Evolutionary conservation across 2,113 vertebrate genomes (phyloP), one percentile per base, ranked within the genome.

Genomic region (Eptatretus burgeri): DNA sequence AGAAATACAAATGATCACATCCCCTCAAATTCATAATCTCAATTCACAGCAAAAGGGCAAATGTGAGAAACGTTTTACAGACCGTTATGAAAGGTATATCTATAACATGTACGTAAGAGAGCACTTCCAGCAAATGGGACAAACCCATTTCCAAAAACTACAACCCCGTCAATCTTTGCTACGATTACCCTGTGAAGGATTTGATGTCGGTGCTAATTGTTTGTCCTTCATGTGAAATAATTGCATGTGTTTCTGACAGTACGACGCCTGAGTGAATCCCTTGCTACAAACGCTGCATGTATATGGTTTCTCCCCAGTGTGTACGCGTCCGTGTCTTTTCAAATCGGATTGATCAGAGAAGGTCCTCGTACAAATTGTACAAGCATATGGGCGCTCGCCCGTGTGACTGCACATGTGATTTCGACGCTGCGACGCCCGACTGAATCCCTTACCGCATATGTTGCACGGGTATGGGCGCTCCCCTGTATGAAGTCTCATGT

Each of bases 391-490:
- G 1, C 49, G 18, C 11, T 18, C 51, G 5, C 3, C 67, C 1
- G 65, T 66, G 63, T 68, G 67, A 49, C 56, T n/a, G 10, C 56
- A 20, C 56, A 13, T 60, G 56, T 60, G 56, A n/a, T 17, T n/a
- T 20, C 20, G n/a, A n/a, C n/a, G 56, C 56, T n/a, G 20, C n/a
- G n/a, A 20, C 56, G n/a, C 20, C 56, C n/a, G 12, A n/a, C n/a
- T 60, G 56, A 60, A 60, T n/a, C 56, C n/a, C n/a, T 20, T n/a
- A 20, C 56, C 56, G 56, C 56, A 60, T 20, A 17, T 20, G n/a
- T 60, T 60, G 56, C 56, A 60, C 10, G 56, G 56, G 56, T 60
- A 60, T 60, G 56, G 56, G 10, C 56, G n/a, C n/a, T 60, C 56
- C n/a, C 56, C 56, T 20, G 56, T 60, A 20, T 60, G 56, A 10